phyloP scores from a whole-genome alignment of 2,888 invertebrate species.

The Lithosia quadra region DNA sequence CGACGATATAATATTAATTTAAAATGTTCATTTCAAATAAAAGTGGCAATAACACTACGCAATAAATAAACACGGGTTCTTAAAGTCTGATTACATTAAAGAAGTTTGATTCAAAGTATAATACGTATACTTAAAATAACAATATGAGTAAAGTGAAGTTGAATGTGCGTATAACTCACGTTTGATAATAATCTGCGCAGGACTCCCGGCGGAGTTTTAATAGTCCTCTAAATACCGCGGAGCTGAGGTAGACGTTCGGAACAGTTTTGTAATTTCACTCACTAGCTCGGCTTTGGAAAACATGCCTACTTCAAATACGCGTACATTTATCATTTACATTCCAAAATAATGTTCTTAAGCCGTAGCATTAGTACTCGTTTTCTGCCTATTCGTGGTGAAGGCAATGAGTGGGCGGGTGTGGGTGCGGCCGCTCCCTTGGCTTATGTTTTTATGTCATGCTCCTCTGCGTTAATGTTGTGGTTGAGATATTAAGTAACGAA shows the following conservation, averaged over 20 bases:
- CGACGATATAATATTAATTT: neutral
- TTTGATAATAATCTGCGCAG: slow-evolving; percentile 71
- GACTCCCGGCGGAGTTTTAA: slow-evolving; percentile 72
- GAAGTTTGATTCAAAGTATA: slow-evolving; percentile 5
- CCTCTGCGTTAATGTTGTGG: slow-evolving; percentile 32
- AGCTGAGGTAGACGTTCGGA: slow-evolving; percentile 62
- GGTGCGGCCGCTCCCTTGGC: slow-evolving; percentile 20
- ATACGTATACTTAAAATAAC: slow-evolving; percentile 42
- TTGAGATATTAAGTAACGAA: slow-evolving; percentile 49
- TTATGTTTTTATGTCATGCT: slow-evolving; percentile 39
- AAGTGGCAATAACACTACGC: neutral
- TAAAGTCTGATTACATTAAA: neutral
- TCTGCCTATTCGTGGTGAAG: slow-evolving; percentile 49
- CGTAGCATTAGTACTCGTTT: slow-evolving; percentile 56
- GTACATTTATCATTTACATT: slow-evolving; percentile 56
- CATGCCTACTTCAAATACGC: slow-evolving; percentile 62
- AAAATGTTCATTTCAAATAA: neutral
- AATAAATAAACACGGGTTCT: neutral
- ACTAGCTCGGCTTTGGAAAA: slow-evolving; percentile 61
- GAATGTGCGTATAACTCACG: slow-evolving; percentile 66
- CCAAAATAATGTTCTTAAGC: slow-evolving; percentile 57
- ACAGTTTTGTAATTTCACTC: slow-evolving; percentile 73
- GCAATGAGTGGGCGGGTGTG: slow-evolving; percentile 23
- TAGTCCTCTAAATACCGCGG: slow-evolving; percentile 71
- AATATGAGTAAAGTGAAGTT: slow-evolving; percentile 59